Conservation (phyloP, 1,140 invertebrate species). For the Sitobion miscanthi region DNA sequence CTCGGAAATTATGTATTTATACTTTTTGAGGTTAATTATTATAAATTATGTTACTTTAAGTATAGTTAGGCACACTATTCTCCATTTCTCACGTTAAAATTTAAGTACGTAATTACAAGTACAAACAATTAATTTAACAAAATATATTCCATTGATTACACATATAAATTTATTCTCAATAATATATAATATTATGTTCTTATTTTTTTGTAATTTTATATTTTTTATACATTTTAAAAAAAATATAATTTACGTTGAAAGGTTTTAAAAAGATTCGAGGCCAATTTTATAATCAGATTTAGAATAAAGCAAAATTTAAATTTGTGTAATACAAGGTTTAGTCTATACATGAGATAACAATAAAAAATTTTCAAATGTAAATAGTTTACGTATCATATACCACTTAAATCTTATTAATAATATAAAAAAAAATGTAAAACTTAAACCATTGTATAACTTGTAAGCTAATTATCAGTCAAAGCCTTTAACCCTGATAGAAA, state of each 20-base stretch:
- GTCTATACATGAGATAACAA: neutral
- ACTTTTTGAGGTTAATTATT: constrained; percentile 1
- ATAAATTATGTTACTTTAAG: neutral
- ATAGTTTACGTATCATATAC: no score
- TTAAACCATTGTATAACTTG: no score
- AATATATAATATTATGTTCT: neutral
- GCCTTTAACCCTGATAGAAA: no score
- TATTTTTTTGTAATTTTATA: neutral
- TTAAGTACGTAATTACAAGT: neutral
- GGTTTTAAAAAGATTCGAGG: neutral
- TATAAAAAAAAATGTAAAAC: no score
- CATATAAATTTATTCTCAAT: neutral
- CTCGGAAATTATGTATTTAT: neutral
- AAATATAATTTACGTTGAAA: neutral
- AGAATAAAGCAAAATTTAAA: neutral
- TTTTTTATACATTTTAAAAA: neutral
- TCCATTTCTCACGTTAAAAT: neutral
- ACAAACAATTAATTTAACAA: neutral
- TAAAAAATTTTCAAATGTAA: neutral
- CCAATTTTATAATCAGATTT: neutral
- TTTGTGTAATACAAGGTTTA: neutral
- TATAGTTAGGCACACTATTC: neutral
- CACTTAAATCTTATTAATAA: no score
- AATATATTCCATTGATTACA: neutral
- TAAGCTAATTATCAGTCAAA: no score